Conservation (phyloP, 2,113 vertebrate species). For the Grammomys dolichurus region DNA sequence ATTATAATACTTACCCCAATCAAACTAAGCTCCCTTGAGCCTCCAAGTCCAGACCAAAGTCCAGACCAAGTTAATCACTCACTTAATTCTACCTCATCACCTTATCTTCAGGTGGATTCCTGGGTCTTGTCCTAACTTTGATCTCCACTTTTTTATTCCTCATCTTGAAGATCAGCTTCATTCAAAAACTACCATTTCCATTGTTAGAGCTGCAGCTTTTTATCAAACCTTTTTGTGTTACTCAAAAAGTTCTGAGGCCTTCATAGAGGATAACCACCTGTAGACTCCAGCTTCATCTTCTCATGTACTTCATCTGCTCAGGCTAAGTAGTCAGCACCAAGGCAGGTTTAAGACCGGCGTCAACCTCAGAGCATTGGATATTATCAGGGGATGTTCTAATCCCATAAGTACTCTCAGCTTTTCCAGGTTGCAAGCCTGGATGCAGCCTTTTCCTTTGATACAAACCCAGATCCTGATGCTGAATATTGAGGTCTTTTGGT, state of each 20-base stretch:
- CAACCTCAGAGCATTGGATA: background rate
- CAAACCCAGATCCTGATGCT: background rate
- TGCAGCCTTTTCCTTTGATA: background rate
- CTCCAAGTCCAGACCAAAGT: background rate
- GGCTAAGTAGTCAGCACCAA: background rate
- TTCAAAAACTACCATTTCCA: constrained; percentile 23
- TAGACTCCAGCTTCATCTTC: background rate
- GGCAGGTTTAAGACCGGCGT: background rate
- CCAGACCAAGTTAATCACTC: background rate
- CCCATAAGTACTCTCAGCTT: background rate
- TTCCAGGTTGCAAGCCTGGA: background rate
- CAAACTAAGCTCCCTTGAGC: background rate
- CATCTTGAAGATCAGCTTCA: background rate
- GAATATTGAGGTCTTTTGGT: background rate
- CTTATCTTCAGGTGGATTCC: background rate
- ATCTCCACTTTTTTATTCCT: background rate
- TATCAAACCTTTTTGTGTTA: constrained; percentile 13
- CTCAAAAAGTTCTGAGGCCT: background rate
- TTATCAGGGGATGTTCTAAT: background rate
- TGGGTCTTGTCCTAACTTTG: background rate
- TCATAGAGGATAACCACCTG: background rate
- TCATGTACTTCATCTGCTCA: background rate
- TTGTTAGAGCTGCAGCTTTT: background rate
- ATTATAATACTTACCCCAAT: background rate
- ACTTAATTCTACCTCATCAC: background rate